Base-by-base conservation (phyloP, 2,888 invertebrate species). In the Venusia cambrica region DNA sequence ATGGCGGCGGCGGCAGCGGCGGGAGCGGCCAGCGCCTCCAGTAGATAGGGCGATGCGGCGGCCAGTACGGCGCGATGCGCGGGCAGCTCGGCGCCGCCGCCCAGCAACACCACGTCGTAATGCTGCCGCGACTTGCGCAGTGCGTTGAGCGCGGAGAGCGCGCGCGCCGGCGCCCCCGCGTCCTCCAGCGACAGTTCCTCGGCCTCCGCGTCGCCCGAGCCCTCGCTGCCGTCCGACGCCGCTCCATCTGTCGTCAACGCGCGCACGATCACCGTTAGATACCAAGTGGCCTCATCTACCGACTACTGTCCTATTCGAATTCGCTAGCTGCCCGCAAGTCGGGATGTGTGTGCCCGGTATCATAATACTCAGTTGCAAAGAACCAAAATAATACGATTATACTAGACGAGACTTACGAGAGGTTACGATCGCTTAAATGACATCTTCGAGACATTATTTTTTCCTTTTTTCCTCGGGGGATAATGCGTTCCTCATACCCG, bases 31-130 rank as follows among this genome's bases (percentile, higher is more conserved):
- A 94, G 92, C 55, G 93, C 77, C 58, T 53, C 54, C 65, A 94
- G 92, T 46, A 95, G 88, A 71, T 92, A 92, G 2, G 93, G 92
- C 51, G 94, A 93, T 25, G 92, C 92, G 51, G 94, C 92, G 2
- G 94, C 94, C 55, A 95, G 84, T 38, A 95, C 93, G 28, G 94
- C 94, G 53, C 93, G 89, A 73, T 96, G 96, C 73, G 95, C 95
- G 13, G 77, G 53, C 50, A 77, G 63, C 62, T 78, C 80, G 38
- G 59, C 73, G 38, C 87, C 88, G 84, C 89, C 90, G 65, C 94
- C 95, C 73, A 94, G 92, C 58, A 96, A 88, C 62, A 93, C 90
- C 55, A 94, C 94, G 85, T 96, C 96, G 84, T 94, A 96, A 79
- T 96, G 94, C 70, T 95, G 93, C 37, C 92, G 91, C 71, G 94